A percentile compares a stretch with the other conserved stretches of the same genome.
These are phyloP conservation scores for Tenthredo livida DNA, from an alignment of 2,888 invertebrate genomes.

Conservation along the genomic window DNA sequence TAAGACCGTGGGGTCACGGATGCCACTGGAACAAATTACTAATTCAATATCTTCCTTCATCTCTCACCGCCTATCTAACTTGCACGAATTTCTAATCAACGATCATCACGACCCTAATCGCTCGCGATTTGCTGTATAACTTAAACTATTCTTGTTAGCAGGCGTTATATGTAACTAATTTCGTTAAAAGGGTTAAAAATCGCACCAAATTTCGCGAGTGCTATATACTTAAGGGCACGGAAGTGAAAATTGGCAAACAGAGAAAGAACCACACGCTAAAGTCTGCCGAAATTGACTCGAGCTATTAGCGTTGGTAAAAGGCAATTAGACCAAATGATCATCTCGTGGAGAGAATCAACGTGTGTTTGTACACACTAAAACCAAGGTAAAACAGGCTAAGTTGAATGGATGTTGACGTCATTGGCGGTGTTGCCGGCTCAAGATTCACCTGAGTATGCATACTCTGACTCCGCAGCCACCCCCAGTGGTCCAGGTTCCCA, in stretches of 20 bases:
- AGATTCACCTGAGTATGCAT: constrained; percentile 27
- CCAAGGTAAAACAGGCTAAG: background rate
- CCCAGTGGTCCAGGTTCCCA: constrained; percentile 35
- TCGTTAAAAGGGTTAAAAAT: background rate
- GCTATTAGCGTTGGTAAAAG: constrained; percentile 20
- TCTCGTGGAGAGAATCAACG: background rate
- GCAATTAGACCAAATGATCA: constrained; percentile 42
- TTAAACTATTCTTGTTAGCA: background rate
- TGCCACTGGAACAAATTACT: constrained; percentile 24
- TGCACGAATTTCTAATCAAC: constrained; percentile 14
- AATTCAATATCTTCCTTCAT: constrained; percentile 27
- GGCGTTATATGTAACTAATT: background rate
- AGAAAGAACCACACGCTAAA: background rate
- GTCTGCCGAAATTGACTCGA: constrained; percentile 20
- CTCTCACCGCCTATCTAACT: constrained; percentile 26
- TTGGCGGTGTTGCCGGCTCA: constrained; percentile 38
- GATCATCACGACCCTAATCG: background rate
- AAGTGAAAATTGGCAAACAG: constrained; percentile 35
- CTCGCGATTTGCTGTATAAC: background rate
- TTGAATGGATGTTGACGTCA: constrained; percentile 44
- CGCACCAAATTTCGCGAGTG: background rate
- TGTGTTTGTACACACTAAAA: background rate
- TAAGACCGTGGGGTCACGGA: constrained; percentile 32
- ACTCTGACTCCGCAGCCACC: constrained; percentile 13
- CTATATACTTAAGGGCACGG: background rate